Evolutionary conservation across 2,797 vertebrate species (phyloP).

Genomic region (Onychomys arenicola): DNA sequence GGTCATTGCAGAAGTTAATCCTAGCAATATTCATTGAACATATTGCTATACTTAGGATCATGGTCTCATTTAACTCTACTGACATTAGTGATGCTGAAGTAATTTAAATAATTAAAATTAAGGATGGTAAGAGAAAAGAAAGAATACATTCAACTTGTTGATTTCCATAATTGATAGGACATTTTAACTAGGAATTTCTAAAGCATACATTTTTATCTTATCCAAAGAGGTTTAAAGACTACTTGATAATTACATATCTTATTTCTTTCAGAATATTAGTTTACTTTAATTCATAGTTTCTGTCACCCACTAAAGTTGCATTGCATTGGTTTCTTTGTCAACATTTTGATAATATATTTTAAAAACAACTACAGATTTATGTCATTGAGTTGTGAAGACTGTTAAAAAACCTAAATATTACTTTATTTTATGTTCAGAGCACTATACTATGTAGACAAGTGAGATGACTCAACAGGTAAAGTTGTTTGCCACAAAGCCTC

Average conservation of each 20-base stretch:
- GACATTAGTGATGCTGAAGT: neutral
- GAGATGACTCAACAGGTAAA: neutral
- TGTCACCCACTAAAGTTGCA: neutral
- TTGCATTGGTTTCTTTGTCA: neutral
- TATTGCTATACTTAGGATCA: neutral
- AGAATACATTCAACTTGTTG: neutral
- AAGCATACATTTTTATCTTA: neutral
- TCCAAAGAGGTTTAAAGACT: neutral
- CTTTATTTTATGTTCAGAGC: neutral
- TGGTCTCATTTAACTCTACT: neutral
- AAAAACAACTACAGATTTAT: neutral
- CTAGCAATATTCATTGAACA: neutral
- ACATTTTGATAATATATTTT: neutral
- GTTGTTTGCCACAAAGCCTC: neutral
- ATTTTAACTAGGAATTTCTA: neutral
- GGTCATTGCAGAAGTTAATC: conserved; percentile 40
- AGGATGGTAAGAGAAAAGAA: neutral
- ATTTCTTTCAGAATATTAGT: neutral
- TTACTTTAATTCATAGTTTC: neutral
- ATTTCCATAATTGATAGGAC: neutral
- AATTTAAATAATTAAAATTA: conserved; percentile 19
- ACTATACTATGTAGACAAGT: neutral
- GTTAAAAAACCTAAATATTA: neutral
- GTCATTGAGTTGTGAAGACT: neutral
- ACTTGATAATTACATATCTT: neutral